Evolutionary conservation across 2,113 vertebrate genomes (phyloP).

Genomic region (Polypterus senegalus): DNA sequence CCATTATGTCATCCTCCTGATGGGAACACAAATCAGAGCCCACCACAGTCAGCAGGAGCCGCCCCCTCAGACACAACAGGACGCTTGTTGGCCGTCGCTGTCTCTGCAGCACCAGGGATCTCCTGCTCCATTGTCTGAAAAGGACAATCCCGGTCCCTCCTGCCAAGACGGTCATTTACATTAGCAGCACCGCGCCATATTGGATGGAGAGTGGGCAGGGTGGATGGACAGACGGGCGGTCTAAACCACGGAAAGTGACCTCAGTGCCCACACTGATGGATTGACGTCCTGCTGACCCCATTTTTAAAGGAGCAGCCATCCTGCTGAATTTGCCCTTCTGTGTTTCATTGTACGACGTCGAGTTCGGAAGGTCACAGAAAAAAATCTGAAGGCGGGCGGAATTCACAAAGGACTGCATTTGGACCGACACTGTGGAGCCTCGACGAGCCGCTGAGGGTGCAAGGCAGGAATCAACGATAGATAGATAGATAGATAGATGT

Average conservation of each 20-base stretch:
- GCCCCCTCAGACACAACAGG: not conserved
- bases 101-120: conserved; percentile 3
- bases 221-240: not conserved
- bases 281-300: not conserved
- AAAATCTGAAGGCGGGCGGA: too few species aligned
- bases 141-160: not conserved
- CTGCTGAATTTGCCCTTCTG: not conserved
- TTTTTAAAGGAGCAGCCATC: not conserved
- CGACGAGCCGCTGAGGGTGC: too few species aligned
- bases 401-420: too few species aligned
- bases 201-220: not conserved
- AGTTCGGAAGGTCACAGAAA: too few species aligned
- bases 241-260: not conserved
- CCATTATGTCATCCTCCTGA: too few species aligned
- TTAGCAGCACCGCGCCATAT: not conserved
- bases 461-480: too few species aligned
- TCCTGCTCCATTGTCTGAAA: not conserved
- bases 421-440: too few species aligned
- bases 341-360: not conserved
- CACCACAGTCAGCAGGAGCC: too few species aligned
- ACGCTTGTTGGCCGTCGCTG: not conserved
- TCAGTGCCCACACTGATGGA: too few species aligned
- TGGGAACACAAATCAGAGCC: too few species aligned
- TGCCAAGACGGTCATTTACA: not conserved
- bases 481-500: too few species aligned